Evolutionary conservation across 1,140 invertebrate genomes (phyloP).

Genomic region (Trissolcus basalis): DNA sequence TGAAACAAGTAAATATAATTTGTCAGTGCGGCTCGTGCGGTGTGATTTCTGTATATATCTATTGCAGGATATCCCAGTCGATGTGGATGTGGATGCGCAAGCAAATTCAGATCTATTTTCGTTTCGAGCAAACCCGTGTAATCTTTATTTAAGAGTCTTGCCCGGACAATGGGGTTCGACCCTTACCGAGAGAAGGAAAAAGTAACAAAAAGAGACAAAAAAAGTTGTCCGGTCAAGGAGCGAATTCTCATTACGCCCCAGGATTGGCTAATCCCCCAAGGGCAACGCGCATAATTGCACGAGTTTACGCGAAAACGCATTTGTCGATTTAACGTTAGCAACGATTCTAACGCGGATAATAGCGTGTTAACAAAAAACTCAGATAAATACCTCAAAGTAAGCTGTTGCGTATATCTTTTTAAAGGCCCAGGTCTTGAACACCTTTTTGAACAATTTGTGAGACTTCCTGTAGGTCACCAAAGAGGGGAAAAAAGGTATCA

Average conservation of each 20-base stretch:
- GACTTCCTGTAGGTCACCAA: too few species aligned
- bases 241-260: slow-evolving; percentile 55
- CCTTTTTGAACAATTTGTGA: not conserved
- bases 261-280: slow-evolving; percentile 57
- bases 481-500: too few species aligned
- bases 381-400: slow-evolving; percentile 38
- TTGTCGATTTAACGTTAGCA: slow-evolving; percentile 57
- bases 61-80: slow-evolving; percentile 68
- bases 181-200: slow-evolving; percentile 19
- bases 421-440: slow-evolving; percentile 25
- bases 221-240: slow-evolving; percentile 43
- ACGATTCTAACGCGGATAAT: slow-evolving; percentile 50
- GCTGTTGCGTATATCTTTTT: slow-evolving; percentile 38
- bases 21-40: slow-evolving; percentile 13
- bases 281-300: slow-evolving; percentile 49
- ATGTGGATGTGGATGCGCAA: slow-evolving; percentile 66
- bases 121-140: slow-evolving; percentile 33
- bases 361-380: slow-evolving; percentile 45
- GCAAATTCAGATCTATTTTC: slow-evolving; percentile 67
- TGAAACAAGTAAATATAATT: slow-evolving; percentile 67
- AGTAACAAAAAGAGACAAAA: slow-evolving; percentile 22
- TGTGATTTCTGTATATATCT: slow-evolving; percentile 64
- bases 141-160: slow-evolving; percentile 42
- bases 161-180: slow-evolving; percentile 39
- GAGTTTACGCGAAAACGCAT: slow-evolving; percentile 57